Conservation (phyloP, 2,888 invertebrate species). For the Cremastinae sp. region DNA sequence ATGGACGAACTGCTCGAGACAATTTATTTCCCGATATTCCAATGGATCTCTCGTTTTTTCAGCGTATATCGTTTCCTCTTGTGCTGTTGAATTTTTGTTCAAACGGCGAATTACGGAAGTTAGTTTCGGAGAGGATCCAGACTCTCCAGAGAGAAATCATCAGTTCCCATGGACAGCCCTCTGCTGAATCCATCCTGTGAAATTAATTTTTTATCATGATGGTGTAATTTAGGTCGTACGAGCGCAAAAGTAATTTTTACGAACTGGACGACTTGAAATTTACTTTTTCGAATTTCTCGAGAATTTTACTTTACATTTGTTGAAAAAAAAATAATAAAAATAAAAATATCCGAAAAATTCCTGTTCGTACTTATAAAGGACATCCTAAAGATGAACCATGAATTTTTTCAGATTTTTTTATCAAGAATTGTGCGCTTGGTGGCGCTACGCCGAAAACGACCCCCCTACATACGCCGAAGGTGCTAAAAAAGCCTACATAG, state of each 20-base stretch:
- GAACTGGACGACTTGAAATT: too few species aligned
- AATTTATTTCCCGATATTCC: constrained; percentile 43
- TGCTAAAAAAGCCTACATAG: background rate
- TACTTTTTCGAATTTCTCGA: constrained; percentile 29
- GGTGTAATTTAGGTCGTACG: too few species aligned
- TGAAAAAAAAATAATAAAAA: too few species aligned
- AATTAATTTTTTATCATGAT: too few species aligned
- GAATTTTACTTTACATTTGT: too few species aligned
- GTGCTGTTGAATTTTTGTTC: constrained; percentile 26
- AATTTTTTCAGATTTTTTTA: too few species aligned
- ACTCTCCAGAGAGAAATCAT: constrained; percentile 96
- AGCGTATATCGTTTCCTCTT: constrained; percentile 36
- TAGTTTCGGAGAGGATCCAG: constrained; percentile 93
- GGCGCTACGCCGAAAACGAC: too few species aligned
- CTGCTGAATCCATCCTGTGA: constrained; percentile 93
- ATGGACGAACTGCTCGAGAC: constrained; percentile 59
- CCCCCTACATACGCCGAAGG: too few species aligned
- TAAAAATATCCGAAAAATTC: background rate
- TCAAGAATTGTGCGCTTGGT: too few species aligned
- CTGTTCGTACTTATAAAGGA: too few species aligned
- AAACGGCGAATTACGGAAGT: constrained; percentile 46
- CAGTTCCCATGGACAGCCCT: constrained; percentile 93
- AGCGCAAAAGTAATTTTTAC: too few species aligned
- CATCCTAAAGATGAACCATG: too few species aligned
- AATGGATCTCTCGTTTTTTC: constrained; percentile 31